Percentiles rank a stretch among this genome's conserved stretches.
phyloP scores from a whole-genome alignment of 2,888 invertebrate genomes.

The Rhagonycha fulva region DNA sequence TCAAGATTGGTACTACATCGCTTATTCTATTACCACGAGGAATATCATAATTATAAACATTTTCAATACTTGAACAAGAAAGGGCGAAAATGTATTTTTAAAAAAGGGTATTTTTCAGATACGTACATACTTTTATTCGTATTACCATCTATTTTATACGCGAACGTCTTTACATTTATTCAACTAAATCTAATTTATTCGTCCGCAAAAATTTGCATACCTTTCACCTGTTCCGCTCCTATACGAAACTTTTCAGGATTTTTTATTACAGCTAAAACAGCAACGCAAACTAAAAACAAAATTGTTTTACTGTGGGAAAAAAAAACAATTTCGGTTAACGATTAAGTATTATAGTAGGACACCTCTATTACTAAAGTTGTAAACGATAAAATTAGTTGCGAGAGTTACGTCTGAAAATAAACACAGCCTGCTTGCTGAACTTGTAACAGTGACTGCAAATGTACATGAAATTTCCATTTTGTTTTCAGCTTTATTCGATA shows the following conservation, averaged over 20 bases:
- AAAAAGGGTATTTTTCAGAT: background rate
- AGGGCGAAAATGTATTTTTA: background rate
- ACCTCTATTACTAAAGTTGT: background rate
- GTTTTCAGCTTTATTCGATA: background rate
- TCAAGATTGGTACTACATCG: background rate
- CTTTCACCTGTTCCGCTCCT: background rate
- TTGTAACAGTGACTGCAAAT: background rate
- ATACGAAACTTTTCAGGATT: background rate
- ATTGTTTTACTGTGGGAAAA: background rate
- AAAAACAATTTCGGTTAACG: background rate
- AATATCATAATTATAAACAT: background rate
- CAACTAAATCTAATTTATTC: constrained; percentile 5
- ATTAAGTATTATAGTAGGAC: background rate
- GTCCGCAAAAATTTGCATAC: constrained; percentile 4
- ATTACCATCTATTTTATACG: background rate
- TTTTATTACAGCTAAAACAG: background rate
- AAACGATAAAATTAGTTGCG: background rate
- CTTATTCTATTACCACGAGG: background rate
- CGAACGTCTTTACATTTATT: constrained; percentile 4
- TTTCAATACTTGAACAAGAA: background rate
- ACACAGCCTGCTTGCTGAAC: background rate
- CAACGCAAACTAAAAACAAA: constrained; percentile 1
- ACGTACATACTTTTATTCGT: background rate
- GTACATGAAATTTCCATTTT: background rate
- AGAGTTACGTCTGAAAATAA: background rate